A percentile compares a stretch with the other conserved stretches of the same genome.
Conservation (phyloP, 2,113 vertebrate genomes). For the Ophiodon elongatus region DNA sequence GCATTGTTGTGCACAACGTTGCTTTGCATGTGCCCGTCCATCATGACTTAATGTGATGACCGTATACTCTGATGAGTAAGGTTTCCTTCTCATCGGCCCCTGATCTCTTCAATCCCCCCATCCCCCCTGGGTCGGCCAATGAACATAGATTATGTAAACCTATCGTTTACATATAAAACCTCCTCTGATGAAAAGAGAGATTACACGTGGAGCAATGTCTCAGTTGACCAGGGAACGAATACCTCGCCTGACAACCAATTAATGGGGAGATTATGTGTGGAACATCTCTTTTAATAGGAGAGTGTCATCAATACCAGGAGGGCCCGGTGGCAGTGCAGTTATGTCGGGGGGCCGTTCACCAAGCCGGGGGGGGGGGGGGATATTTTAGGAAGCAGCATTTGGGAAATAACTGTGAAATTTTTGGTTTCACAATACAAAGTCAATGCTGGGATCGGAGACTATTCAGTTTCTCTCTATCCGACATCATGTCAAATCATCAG, state of each 20-base stretch:
- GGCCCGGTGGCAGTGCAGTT: constrained; percentile 30
- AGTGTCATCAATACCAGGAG: constrained; percentile 46
- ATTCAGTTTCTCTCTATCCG: not conserved
- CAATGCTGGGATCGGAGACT: constrained; percentile 4
- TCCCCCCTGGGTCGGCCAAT: not conserved
- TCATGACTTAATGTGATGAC: not conserved
- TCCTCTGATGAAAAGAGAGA: constrained; percentile 22
- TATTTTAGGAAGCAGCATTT: constrained; percentile 63
- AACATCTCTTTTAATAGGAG: constrained; percentile 67
- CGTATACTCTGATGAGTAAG: not conserved
- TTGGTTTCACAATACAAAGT: constrained; percentile 52
- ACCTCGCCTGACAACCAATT: constrained; percentile 52
- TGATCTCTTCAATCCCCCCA: constrained; percentile 23
- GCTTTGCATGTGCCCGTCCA: too few relatives aligned
- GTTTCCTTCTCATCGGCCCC: constrained; percentile 4
- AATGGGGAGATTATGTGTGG: constrained; percentile 68
- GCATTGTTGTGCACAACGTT: not conserved
- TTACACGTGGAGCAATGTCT: constrained; percentile 20
- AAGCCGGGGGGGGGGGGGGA: not conserved
- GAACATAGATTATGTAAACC: not conserved
- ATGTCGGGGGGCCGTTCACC: constrained; percentile 38
- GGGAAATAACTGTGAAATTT: constrained; percentile 56
- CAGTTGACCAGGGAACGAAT: constrained; percentile 17
- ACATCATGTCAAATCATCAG: not conserved
- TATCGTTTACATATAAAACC: constrained; percentile 20